phyloP scores from a whole-genome alignment of 1,140 invertebrate genomes.

The Aphelinus atriplicis region DNA sequence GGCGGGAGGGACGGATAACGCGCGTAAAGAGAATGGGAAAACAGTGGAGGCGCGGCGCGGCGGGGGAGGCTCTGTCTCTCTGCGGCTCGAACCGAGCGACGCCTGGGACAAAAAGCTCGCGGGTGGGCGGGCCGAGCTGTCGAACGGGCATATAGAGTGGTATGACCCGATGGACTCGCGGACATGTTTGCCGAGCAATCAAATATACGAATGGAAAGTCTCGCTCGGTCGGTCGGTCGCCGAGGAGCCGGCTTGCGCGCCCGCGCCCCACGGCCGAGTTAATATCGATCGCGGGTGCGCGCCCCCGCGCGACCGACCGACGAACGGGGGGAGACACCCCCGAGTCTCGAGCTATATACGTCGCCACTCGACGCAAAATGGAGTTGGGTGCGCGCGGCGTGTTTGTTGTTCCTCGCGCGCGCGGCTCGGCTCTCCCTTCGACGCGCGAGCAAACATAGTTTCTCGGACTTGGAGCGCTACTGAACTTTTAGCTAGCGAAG shows the following conservation, averaged over 20 bases:
- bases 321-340: no score
- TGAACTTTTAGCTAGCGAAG: constrained; percentile 46
- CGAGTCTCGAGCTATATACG: constrained; percentile 39
- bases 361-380: constrained; percentile 50
- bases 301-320: no score
- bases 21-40: no score
- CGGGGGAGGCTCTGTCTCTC: no score
- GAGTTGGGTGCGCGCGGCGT: constrained; percentile 49
- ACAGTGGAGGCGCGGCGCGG: no score
- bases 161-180: constrained; percentile 56
- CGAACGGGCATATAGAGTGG: no score
- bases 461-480: constrained; percentile 43
- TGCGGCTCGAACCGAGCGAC: no score
- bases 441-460: constrained; percentile 57
- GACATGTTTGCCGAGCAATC: constrained; percentile 65
- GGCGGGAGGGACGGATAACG: no score
- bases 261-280: neutral
- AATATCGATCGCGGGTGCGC: constrained; percentile 52
- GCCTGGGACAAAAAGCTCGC: no score
- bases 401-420: constrained; percentile 56
- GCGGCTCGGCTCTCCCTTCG: neutral
- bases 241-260: neutral
- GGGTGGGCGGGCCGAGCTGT: no score
- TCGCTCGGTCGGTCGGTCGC: constrained; percentile 20
- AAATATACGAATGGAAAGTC: constrained; percentile 65